Conservation (phyloP, 2,797 vertebrate species). For the Myotis daubentonii region DNA sequence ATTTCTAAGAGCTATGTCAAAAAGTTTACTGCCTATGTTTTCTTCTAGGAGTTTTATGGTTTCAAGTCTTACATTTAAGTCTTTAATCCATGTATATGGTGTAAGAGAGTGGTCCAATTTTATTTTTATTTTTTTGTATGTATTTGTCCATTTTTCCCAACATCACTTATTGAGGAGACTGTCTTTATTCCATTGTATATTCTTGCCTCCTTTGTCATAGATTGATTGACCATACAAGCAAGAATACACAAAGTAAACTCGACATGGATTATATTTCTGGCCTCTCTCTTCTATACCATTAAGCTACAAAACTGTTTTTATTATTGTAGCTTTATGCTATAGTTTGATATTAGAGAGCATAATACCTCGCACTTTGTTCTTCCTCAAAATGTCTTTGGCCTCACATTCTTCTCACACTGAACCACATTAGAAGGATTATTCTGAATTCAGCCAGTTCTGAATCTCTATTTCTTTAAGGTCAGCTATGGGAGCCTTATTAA, state of each 20-base stretch:
- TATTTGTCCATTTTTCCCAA: neutral
- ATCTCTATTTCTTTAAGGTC: neutral
- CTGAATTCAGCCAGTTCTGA: neutral
- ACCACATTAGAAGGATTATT: neutral
- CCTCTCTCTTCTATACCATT: neutral
- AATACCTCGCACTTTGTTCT: neutral
- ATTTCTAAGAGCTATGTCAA: neutral
- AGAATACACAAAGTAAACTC: neutral
- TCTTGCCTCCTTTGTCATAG: neutral
- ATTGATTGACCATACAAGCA: neutral
- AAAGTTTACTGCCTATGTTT: neutral
- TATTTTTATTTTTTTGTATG: neutral
- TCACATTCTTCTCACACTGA: neutral
- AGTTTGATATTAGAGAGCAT: neutral
- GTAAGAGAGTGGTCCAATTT: neutral
- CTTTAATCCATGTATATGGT: neutral
- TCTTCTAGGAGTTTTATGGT: neutral
- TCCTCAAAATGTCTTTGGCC: neutral
- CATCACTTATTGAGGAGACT: neutral
- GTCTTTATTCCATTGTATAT: neutral
- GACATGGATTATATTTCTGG: neutral
- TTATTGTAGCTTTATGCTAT: neutral
- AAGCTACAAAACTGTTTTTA: neutral
- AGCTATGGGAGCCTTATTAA: neutral
- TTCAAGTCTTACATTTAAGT: neutral